Base-by-base conservation (phyloP, 2,797 vertebrate genomes). In the Coregonus sp. region DNA sequence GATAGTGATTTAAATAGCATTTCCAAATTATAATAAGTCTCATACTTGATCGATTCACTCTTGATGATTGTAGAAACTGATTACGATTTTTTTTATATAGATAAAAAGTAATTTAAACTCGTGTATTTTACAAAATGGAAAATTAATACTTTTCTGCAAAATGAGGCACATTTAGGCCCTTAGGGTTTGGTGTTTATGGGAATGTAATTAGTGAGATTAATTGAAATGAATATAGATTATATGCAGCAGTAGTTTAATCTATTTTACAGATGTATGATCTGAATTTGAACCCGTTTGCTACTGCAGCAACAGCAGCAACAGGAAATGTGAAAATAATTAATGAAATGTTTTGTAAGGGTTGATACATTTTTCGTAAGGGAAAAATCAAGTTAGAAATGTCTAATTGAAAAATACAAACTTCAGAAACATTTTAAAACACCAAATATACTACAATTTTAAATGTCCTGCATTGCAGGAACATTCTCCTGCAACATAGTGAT, bases 121-220 rank as follows among this genome's bases (percentile, higher is more conserved):
- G 5, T 67, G 31, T 33, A 16, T 67, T 67, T 67, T 35, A 35
- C 25, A 33, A 33, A 66, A 35, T 67, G 31, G 31, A 31, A 31
- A 67, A 67, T 67, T 0, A 47, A 11, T 15, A 25, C 12, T 66
- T 14, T 31, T 14, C 63, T 15, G 20, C 29, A 12, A 66, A 66
- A 66, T 31, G 9, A 33, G 14, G 63, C 25, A 4, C 63, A 66
- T 66, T 31, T 29, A 14, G 11, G 9, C 63, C 29, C 54, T 18
- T 7, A 14, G 63, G 63, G 25, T 66, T 67, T 67, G 65, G 1
- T 67, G 31, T 67, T 47, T 67, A 67, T 67, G 31, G 29, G 29
- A 67, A 67, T 67, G 31, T 67, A 35, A 67, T 67, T 67, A 67
- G 31, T 15, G 15, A 35, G 65, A 67, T 67, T 33, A 67, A 67